Percentiles rank a stretch among this genome's conserved stretches.
These are phyloP conservation scores for Chrysaora quinquecirrha DNA, from an alignment of 30 jellyfish, hydroid and myxozoan species.

Conservation along the genomic window DNA sequence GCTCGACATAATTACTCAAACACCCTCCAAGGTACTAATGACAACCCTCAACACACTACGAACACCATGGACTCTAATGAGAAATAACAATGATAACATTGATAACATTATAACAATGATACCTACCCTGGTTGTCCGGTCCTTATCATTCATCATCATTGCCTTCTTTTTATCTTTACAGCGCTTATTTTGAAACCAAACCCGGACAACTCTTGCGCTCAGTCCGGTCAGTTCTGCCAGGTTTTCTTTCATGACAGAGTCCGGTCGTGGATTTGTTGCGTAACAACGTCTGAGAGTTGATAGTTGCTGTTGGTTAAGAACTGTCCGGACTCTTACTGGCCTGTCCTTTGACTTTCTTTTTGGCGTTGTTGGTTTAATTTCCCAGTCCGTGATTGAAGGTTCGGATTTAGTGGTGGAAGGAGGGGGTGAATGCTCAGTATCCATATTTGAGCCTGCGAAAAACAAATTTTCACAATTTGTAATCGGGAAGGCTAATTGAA, in stretches of 20 bases:
- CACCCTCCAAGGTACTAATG: too few relatives aligned
- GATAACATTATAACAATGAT: too few relatives aligned
- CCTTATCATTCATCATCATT: conserved; percentile 40
- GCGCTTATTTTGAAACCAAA: conserved; percentile 91
- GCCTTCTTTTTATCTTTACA: conserved; percentile 87
- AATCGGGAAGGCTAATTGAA: too few relatives aligned
- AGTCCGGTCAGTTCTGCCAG: conserved; percentile 87
- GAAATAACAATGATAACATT: too few relatives aligned
- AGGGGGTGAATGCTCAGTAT: too few relatives aligned
- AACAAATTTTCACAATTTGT: too few relatives aligned
- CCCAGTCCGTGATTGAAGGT: too few relatives aligned
- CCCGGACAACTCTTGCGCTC: conserved; percentile 85
- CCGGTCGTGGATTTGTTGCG: conserved; percentile 92
- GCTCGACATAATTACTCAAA: too few relatives aligned
- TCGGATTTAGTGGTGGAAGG: too few relatives aligned
- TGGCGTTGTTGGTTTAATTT: conserved; percentile 19
- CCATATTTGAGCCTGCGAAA: too few relatives aligned
- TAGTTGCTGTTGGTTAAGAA: conserved; percentile 73
- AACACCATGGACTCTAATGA: too few relatives aligned
- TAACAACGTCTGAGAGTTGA: conserved; percentile 79
- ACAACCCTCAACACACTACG: too few relatives aligned
- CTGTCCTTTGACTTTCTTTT: conserved; percentile 45
- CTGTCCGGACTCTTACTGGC: conserved; percentile 87
- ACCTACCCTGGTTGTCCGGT: conserved; percentile 48
- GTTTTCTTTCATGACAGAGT: conserved; percentile 81